These are phyloP conservation scores for Drosophila affinis DNA, from an alignment of 2,888 invertebrate species.

Conservation along the genomic window DNA sequence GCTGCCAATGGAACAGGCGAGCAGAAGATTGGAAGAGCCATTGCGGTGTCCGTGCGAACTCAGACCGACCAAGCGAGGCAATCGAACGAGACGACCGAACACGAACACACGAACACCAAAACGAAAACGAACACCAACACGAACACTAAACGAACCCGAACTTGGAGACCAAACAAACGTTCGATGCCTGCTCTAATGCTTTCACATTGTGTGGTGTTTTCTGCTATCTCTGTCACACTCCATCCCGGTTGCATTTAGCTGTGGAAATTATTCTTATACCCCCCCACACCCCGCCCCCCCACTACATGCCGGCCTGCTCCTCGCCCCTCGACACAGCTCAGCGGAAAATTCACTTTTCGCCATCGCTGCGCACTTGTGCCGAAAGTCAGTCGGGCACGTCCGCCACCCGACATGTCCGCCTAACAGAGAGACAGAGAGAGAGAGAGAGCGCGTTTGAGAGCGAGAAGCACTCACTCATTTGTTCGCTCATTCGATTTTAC, in stretches of 20 bases:
- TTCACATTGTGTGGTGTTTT: constrained; percentile 1
- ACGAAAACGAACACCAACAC: constrained; percentile 52
- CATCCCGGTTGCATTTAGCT: constrained; percentile 45
- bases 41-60: constrained; percentile 63
- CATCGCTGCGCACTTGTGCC: constrained; percentile 80
- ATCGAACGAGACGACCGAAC: constrained; percentile 56
- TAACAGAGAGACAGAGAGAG: constrained; percentile 1
- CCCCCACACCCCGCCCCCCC: background rate
- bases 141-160: constrained; percentile 24
- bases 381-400: constrained; percentile 80
- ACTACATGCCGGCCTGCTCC: background rate
- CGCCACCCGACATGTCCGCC: constrained; percentile 41
- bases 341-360: constrained; percentile 81
- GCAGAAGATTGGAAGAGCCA: constrained; percentile 56
- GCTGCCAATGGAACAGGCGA: constrained; percentile 80
- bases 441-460: background rate
- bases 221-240: constrained; percentile 30
- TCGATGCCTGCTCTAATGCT: constrained; percentile 11
- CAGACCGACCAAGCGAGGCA: constrained; percentile 31
- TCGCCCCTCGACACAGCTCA: constrained; percentile 27
- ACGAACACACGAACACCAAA: constrained; percentile 50
- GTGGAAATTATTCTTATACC: constrained; percentile 67
- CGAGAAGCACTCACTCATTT: constrained; percentile 65
- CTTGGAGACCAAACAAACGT: constrained; percentile 22
- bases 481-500: constrained; percentile 78